A percentile compares a stretch with the other conserved stretches of the same genome.
Evolutionary conservation across 2,113 vertebrate genomes (phyloP).

Genomic region (Anas platyrhynchos): DNA sequence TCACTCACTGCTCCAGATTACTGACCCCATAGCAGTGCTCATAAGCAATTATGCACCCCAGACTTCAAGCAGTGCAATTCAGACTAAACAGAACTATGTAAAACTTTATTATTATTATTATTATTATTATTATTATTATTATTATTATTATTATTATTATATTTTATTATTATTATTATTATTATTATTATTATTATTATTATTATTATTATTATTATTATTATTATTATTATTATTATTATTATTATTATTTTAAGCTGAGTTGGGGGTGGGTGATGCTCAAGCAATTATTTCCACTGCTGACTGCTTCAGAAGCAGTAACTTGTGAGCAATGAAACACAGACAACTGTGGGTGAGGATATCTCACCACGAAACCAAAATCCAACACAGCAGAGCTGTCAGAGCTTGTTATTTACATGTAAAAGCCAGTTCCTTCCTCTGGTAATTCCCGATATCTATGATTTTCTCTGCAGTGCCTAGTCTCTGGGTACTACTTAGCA

Average conservation of each 20-base stretch:
- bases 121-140: too few species aligned
- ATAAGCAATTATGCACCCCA: accelerated
- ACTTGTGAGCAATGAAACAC: not conserved
- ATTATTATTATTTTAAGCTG: not conserved
- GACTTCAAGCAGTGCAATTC: accelerated
- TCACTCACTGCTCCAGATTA: not conserved
- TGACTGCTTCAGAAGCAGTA: not conserved
- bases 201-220: not conserved
- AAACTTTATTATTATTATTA: not conserved
- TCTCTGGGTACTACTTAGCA: not conserved
- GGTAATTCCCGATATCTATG: not conserved
- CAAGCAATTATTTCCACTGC: not conserved
- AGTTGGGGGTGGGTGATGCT: not conserved
- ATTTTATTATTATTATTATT: too few species aligned
- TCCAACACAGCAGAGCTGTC: not conserved
- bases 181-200: too few species aligned
- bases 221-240: too few species aligned
- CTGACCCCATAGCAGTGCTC: not conserved
- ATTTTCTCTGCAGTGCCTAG: not conserved
- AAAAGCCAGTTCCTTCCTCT: not conserved
- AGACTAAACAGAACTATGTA: not conserved
- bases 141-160: too few species aligned
- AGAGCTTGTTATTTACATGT: not conserved
- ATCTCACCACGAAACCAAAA: not conserved
- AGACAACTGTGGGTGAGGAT: not conserved